phyloP scores from a whole-genome alignment of 1,140 invertebrate genomes.

The Drosophila rhopaloa region DNA sequence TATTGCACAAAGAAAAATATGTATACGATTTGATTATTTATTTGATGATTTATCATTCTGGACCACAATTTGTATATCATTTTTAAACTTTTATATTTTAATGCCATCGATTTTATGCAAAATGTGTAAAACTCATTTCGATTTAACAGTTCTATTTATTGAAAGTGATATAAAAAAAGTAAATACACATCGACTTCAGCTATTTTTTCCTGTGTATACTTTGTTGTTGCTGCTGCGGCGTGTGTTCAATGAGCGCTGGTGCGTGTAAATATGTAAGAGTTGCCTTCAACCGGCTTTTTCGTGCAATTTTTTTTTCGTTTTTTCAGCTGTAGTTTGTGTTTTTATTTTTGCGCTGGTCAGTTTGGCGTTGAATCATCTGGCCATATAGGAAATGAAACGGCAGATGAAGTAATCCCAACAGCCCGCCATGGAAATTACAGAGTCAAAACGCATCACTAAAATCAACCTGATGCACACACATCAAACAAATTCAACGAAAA shows the following conservation, averaged over 20 bases:
- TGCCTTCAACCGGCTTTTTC: slow-evolving; percentile 81
- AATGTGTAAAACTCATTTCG: too few relatives aligned
- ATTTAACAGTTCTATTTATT: too few relatives aligned
- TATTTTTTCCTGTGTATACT: slow-evolving; percentile 55
- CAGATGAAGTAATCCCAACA: slow-evolving; percentile 69
- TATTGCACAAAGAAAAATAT: slow-evolving; percentile 4
- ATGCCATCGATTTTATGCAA: too few relatives aligned
- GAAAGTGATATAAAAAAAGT: too few relatives aligned
- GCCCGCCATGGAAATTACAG: slow-evolving; percentile 50
- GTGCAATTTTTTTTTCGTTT: slow-evolving; percentile 60
- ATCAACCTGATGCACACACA: slow-evolving; percentile 57
- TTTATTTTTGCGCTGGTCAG: slow-evolving; percentile 73
- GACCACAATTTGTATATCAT: too few relatives aligned
- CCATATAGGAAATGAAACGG: slow-evolving; percentile 74
- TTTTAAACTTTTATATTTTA: too few relatives aligned
- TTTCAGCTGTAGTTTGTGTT: slow-evolving; percentile 30
- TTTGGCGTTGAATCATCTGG: slow-evolving; percentile 55
- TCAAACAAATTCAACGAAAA: slow-evolving; percentile 13
- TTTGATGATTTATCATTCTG: slow-evolving; percentile 3
- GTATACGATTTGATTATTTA: not conserved
- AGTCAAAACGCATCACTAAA: slow-evolving; percentile 45
- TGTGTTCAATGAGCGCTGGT: slow-evolving; percentile 81
- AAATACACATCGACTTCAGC: not conserved
- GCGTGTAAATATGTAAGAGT: slow-evolving; percentile 83
- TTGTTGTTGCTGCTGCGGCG: slow-evolving; percentile 39